phyloP scores from a whole-genome alignment of 2,888 invertebrate genomes.

The Agonopterix subpropinquella region DNA sequence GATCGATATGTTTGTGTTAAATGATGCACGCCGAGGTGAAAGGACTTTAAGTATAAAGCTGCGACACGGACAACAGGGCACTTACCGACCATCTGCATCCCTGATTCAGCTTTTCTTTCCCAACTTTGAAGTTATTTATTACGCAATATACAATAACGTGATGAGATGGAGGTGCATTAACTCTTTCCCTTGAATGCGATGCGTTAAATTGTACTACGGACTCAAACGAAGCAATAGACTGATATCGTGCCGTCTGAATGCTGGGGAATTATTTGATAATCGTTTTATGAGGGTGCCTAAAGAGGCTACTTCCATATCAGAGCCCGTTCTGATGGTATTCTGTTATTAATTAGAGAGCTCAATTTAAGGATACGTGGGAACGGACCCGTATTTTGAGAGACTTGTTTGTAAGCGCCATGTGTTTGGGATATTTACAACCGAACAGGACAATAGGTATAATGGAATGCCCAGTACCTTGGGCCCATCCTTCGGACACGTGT shows the following conservation, averaged over 20 bases:
- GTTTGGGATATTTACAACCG: constrained; percentile 43
- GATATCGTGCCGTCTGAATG: constrained; percentile 47
- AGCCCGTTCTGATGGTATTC: constrained; percentile 44
- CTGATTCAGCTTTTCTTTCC: constrained; percentile 29
- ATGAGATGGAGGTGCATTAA: constrained; percentile 35
- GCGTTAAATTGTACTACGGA: constrained; percentile 62
- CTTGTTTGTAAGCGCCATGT: constrained; percentile 46
- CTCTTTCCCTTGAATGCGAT: constrained; percentile 36
- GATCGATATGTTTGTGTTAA: constrained; percentile 17
- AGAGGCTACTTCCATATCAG: constrained; percentile 63
- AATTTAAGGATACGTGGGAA: constrained; percentile 66
- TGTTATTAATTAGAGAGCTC: constrained; percentile 63
- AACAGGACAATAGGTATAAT: constrained; percentile 39
- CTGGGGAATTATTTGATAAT: constrained; percentile 64
- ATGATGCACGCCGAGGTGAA: not conserved
- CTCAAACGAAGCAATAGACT: constrained; percentile 46
- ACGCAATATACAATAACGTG: constrained; percentile 29
- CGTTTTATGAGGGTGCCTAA: constrained; percentile 67
- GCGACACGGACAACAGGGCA: no score
- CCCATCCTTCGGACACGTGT: constrained; percentile 50
- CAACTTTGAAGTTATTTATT: constrained; percentile 20
- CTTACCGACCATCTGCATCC: constrained; percentile 24
- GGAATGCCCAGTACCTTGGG: constrained; percentile 16
- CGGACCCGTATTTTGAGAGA: constrained; percentile 28
- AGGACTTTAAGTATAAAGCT: no score